These are phyloP conservation scores for Australoheros facetus DNA, from an alignment of 2,797 vertebrate species.

Conservation along the genomic window DNA sequence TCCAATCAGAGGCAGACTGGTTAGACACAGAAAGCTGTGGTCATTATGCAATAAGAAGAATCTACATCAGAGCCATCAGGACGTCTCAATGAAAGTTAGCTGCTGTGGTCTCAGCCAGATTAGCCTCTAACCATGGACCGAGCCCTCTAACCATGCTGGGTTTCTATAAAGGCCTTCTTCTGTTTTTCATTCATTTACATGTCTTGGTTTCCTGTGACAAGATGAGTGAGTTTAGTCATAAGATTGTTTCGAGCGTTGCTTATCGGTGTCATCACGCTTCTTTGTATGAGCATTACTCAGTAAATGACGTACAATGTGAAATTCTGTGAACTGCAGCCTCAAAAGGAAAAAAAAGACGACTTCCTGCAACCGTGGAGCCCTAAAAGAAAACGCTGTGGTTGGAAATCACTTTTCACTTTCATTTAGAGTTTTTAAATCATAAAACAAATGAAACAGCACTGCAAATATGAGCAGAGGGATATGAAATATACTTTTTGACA, in stretches of 20 bases:
- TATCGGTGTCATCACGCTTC: constrained; percentile 4
- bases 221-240: constrained; percentile 14
- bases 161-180: constrained; percentile 38
- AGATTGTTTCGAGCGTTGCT: background rate
- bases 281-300: background rate
- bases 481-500: background rate
- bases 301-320: background rate
- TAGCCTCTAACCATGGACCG: constrained; percentile 51
- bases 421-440: background rate
- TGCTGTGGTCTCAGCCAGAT: constrained; percentile 56
- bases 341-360: background rate
- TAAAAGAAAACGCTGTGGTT: background rate
- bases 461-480: background rate
- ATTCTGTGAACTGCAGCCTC: background rate
- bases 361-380: background rate
- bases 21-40: constrained; percentile 55
- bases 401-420: background rate
- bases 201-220: constrained; percentile 21
- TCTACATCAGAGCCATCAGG: constrained; percentile 34
- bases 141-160: constrained; percentile 27
- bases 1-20: constrained; percentile 52
- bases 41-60: constrained; percentile 40
- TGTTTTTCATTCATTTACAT: constrained; percentile 46
- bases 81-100: constrained; percentile 44
- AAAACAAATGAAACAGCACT: background rate